These are phyloP conservation scores for Chlorodrepanis virens DNA, from an alignment of 2,113 vertebrate species.

Conservation along the genomic window DNA sequence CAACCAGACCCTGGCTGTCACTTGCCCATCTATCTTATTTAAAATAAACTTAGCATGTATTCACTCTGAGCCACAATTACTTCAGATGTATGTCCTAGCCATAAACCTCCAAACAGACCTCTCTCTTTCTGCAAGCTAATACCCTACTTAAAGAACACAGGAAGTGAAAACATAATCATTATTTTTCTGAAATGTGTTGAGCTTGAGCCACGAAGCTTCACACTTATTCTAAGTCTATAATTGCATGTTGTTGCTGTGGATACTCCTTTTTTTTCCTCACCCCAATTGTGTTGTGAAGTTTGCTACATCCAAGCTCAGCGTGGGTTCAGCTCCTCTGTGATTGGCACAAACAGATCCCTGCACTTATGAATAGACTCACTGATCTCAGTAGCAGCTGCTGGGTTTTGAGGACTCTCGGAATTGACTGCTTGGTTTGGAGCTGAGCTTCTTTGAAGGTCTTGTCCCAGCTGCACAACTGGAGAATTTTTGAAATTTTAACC, in stretches of 20 bases:
- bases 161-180: not conserved
- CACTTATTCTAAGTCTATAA: not conserved
- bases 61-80: not conserved
- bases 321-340: not conserved
- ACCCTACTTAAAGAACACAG: not conserved
- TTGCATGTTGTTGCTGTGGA: slow-evolving; percentile 8
- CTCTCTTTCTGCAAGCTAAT: not conserved
- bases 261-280: not conserved
- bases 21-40: slow-evolving; percentile 33
- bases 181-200: not conserved
- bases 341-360: not conserved
- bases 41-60: slow-evolving; percentile 28
- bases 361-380: not conserved
- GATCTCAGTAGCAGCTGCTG: not conserved
- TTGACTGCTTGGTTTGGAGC: not conserved
- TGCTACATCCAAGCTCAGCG: not conserved
- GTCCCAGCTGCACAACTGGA: not conserved
- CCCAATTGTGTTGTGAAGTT: not conserved
- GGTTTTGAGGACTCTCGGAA: not conserved
- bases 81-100: not conserved
- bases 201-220: not conserved
- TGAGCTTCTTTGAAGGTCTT: not conserved
- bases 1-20: not conserved
- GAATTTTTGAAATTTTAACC: not conserved
- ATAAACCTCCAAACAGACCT: not conserved